Percentiles rank a stretch among this genome's conserved stretches.
Conservation (phyloP, 2,113 vertebrate species). For the Daphoenositta chrysoptera region DNA sequence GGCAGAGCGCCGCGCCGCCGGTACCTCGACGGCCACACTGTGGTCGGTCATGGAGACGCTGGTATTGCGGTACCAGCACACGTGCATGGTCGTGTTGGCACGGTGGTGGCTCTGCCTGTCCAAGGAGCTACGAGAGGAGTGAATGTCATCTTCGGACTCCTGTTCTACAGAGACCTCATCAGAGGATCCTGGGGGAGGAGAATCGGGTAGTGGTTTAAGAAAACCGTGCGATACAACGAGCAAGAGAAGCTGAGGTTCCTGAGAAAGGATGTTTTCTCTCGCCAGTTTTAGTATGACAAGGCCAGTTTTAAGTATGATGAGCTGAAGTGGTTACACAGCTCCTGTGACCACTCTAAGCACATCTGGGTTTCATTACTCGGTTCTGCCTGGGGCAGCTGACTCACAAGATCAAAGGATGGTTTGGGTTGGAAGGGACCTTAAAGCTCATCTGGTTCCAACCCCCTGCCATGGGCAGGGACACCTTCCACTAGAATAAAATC, state of each 20-base stretch:
- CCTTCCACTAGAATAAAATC: not conserved
- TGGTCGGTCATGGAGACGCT: conserved; percentile 94
- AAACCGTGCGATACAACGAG: not conserved
- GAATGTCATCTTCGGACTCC: conserved; percentile 86
- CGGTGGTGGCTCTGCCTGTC: conserved; percentile 87
- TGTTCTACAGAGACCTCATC: conserved; percentile 86
- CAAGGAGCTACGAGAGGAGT: conserved; percentile 78
- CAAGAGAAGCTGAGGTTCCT: not conserved
- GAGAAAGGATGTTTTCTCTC: not conserved
- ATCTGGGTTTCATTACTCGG: not conserved
- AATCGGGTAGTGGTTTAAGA: conserved; percentile 26
- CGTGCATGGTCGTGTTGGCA: conserved; percentile 90
- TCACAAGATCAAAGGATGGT: not conserved
- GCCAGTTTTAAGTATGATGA: fast-evolving
- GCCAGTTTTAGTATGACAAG: too few relatives aligned
- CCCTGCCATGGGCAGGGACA: not conserved
- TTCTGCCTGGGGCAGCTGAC: not conserved
- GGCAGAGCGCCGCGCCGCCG: not conserved
- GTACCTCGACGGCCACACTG: conserved; percentile 91
- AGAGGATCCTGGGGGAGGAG: conserved; percentile 81
- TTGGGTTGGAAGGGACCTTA: not conserved
- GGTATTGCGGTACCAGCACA: conserved; percentile 96
- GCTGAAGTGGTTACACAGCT: not conserved
- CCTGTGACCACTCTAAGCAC: not conserved
- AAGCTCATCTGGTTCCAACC: not conserved